Evolutionary conservation across 2,113 vertebrate genomes (phyloP).

Genomic region (Phaethornis superciliosus): DNA sequence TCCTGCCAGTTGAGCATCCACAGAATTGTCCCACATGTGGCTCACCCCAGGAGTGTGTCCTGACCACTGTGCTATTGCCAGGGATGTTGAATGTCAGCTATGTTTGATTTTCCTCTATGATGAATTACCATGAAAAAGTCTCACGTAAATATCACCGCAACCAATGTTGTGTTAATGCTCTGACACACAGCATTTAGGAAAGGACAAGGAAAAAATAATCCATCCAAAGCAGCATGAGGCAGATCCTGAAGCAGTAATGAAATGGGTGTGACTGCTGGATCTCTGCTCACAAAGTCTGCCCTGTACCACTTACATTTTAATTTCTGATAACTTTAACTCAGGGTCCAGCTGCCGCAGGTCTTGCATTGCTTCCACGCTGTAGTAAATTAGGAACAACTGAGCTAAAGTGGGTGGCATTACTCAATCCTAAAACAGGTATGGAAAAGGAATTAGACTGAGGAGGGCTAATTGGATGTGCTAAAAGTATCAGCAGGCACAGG

Average conservation of each 20-base stretch:
- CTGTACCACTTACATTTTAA: background rate
- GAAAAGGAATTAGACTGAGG: background rate
- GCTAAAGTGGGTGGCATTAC: background rate
- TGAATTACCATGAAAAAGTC: background rate
- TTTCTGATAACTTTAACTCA: background rate
- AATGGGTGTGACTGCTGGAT: background rate
- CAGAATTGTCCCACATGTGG: background rate
- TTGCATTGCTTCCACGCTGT: fast-evolving
- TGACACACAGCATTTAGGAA: background rate
- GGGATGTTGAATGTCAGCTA: background rate
- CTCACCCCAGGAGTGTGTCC: background rate
- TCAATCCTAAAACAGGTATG: background rate
- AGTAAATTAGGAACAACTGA: background rate
- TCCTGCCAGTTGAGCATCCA: background rate
- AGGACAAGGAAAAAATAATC: background rate
- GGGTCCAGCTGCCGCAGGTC: background rate
- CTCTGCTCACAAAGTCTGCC: background rate
- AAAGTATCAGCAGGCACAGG: background rate
- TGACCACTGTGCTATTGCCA: background rate
- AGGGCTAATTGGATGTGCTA: slow-evolving; percentile 28
- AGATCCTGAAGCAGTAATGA: fast-evolving
- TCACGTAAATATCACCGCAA: fast-evolving
- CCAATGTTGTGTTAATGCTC: fast-evolving
- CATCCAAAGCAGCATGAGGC: fast-evolving
- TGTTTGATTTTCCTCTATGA: background rate